Percentiles rank a stretch among this genome's conserved stretches.
Evolutionary conservation across 2,797 vertebrate genomes (phyloP).

Genomic region (Masticophis lateralis): DNA sequence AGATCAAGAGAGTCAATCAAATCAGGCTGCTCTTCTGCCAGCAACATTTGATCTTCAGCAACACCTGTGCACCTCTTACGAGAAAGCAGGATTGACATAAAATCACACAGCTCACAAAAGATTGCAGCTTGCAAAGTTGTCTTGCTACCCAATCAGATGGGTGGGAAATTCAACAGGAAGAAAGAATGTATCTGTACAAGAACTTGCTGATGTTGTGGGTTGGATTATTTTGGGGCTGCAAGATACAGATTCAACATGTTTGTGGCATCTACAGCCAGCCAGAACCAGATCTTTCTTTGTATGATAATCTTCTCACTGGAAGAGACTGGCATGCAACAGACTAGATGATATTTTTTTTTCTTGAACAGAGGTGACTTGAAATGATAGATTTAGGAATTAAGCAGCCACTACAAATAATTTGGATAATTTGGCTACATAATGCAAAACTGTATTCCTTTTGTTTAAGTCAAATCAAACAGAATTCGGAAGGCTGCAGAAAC

Average conservation of each 20-base stretch:
- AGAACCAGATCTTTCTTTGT: constrained; percentile 29
- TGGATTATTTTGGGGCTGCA: constrained; percentile 7
- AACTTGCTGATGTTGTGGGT: constrained; percentile 19
- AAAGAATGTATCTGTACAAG: background rate
- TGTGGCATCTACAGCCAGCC: background rate
- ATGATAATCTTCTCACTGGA: constrained; percentile 5
- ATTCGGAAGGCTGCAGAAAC: background rate
- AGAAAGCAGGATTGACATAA: constrained; percentile 29
- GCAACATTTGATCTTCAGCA: constrained; percentile 34
- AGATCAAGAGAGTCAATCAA: constrained; percentile 34
- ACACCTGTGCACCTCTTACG: rapidly evolving
- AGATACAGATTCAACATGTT: background rate
- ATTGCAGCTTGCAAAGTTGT: background rate
- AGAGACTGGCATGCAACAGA: background rate
- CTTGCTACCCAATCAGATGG: background rate
- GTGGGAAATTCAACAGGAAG: rapidly evolving
- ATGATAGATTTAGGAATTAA: background rate
- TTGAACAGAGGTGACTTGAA: background rate
- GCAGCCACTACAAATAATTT: background rate
- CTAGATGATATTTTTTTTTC: rapidly evolving
- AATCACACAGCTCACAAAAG: constrained; percentile 1
- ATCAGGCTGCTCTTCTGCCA: constrained; percentile 33
- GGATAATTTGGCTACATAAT: background rate
- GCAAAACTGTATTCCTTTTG: background rate
- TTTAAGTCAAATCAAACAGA: background rate